Base-by-base conservation (phyloP, 2,113 vertebrate genomes). In the Vicugna pacos region DNA sequence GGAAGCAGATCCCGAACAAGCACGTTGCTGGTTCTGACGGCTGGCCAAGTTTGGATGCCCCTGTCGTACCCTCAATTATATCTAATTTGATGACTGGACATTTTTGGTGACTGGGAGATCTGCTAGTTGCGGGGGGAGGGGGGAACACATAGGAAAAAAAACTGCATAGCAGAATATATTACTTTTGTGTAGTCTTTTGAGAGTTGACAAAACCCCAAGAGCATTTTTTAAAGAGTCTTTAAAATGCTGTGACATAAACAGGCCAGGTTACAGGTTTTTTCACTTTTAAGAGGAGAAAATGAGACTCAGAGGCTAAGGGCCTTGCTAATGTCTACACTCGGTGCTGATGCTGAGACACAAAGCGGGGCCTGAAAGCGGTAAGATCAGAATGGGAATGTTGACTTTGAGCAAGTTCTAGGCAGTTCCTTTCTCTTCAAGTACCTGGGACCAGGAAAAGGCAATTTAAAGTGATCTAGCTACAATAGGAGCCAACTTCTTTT, bases 81-180 rank as follows among this genome's bases (percentile, higher is more conserved):
- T 82, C 35, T 93, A 20, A 65, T 87, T 81, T 70, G 42, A 65
- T 93, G 84, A 93, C 76, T 70, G 60, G 16, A 65, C 85, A 80
- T 19, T 89, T 86, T 89, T 90, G 56, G 11, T 0, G 2, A 56
- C 54, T 92, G 50, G n/a, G 12, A 80, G 11, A 6, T 84, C 89
- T 91, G 42, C 56, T 62, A 81, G 6, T 70, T 92, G 54, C 38
- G 38, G 38, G 38, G 38, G 20, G 88, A 82, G 93, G 50, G 65
- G 87, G 84, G 82, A 73, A 28, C 1, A 54, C 1, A 32, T 5
- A 58, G 3, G 1, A 12, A 35, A 26, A 70, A 67, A 22, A 22
- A 16, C 16, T 20, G 13, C 22, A 26, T 3, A 62, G 12, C n/a
- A 26, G 46, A 75, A 26, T 76, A 2, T 87, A 28, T 87, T 92